Evolutionary conservation across 2,888 invertebrate genomes (phyloP).

Genomic region (Myathropa florea): DNA sequence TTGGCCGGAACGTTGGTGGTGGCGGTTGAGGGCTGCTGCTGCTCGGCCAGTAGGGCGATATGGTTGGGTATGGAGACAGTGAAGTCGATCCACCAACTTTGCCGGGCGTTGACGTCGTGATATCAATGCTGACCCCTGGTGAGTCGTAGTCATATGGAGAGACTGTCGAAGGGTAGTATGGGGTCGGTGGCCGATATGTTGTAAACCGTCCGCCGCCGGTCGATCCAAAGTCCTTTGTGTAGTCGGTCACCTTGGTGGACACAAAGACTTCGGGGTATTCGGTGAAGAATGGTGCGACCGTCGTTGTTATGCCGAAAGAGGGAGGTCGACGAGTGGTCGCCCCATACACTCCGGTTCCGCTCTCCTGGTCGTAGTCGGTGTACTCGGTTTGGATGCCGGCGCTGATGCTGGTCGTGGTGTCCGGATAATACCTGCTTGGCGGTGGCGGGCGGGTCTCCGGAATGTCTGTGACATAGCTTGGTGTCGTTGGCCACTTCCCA

Average conservation of each 20-base stretch:
- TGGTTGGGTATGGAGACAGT: slow-evolving; percentile 53
- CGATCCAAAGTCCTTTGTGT: slow-evolving; percentile 73
- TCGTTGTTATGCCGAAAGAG: slow-evolving; percentile 76
- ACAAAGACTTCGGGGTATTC: slow-evolving; percentile 79
- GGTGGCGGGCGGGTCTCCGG: slow-evolving; percentile 51
- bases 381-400: slow-evolving; percentile 69
- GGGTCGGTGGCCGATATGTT: slow-evolving; percentile 74
- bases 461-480: slow-evolving; percentile 53
- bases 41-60: slow-evolving; percentile 55
- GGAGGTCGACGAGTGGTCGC: slow-evolving; percentile 68
- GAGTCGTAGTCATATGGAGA: slow-evolving; percentile 72
- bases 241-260: slow-evolving; percentile 75
- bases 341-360: slow-evolving; percentile 72
- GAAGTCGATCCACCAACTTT: slow-evolving; percentile 46
- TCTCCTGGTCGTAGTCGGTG: slow-evolving; percentile 68
- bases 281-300: slow-evolving; percentile 79
- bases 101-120: slow-evolving; percentile 55
- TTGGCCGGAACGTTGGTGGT: slow-evolving; percentile 69
- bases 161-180: slow-evolving; percentile 71
- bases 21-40: slow-evolving; percentile 37
- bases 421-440: slow-evolving; percentile 54
- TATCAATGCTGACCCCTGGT: slow-evolving; percentile 61
- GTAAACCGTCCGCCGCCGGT: slow-evolving; percentile 74
- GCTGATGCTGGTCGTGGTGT: slow-evolving; percentile 63
- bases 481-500: slow-evolving; percentile 69